Percentiles rank a stretch among this genome's conserved stretches.
These are phyloP conservation scores for Hecatera dysodea DNA, from an alignment of 2,888 invertebrate genomes.

Conservation along the genomic window DNA sequence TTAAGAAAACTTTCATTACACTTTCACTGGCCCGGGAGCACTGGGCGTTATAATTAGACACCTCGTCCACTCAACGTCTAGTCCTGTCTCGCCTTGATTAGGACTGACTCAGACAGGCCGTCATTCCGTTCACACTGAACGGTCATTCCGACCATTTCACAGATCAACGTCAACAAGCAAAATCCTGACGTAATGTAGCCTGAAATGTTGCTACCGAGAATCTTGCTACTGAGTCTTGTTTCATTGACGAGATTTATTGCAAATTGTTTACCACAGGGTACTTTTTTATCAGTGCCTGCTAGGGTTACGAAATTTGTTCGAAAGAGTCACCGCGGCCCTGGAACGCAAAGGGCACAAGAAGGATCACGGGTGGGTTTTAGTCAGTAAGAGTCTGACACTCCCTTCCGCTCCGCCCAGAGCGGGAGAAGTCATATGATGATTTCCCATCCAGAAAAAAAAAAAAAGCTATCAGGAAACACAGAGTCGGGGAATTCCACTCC, in stretches of 20 bases:
- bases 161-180: not conserved
- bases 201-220: not conserved
- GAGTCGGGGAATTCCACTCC: no score
- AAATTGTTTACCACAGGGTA: no score
- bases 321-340: no score
- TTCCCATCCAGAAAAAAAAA: no score
- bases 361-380: no score
- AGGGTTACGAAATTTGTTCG: no score
- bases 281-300: no score
- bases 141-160: constrained; percentile 7
- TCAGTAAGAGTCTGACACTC: no score
- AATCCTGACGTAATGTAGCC: not conserved
- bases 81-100: constrained; percentile 26
- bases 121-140: constrained; percentile 11
- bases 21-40: not conserved
- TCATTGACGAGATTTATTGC: not conserved
- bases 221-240: not conserved
- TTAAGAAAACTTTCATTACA: not conserved
- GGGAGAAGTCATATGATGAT: no score
- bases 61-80: constrained; percentile 21
- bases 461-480: no score
- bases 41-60: not conserved
- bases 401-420: no score
- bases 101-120: constrained; percentile 26
- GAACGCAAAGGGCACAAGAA: no score